Percentiles rank a stretch among this genome's conserved stretches.
Conservation (phyloP, 2,113 vertebrate species). For the Tretioscincus oriximinensis region DNA sequence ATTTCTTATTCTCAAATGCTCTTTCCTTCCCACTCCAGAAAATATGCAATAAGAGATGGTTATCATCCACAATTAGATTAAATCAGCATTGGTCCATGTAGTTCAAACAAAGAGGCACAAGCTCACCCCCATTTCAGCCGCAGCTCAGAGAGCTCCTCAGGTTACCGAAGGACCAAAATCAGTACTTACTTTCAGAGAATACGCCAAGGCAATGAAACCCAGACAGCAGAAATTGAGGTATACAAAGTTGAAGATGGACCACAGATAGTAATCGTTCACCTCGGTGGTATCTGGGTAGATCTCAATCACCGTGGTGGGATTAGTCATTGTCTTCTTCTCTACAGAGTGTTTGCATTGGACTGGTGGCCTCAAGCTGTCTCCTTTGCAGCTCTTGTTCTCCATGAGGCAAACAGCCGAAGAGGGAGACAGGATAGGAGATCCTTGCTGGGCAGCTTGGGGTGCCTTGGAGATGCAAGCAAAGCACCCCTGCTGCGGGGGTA, state of each 20-base stretch:
- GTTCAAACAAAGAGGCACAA: background rate
- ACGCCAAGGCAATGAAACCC: conserved; percentile 82
- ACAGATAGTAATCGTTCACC: conserved; percentile 82
- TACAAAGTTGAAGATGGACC: conserved; percentile 87
- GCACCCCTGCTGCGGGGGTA: conserved; percentile 66
- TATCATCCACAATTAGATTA: accelerated
- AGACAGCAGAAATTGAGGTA: conserved; percentile 87
- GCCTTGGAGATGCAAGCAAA: conserved; percentile 75
- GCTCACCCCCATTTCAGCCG: background rate
- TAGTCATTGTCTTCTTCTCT: conserved; percentile 77
- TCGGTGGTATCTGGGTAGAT: conserved; percentile 77
- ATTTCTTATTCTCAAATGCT: no score
- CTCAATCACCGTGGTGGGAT: conserved; percentile 74
- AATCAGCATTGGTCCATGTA: background rate
- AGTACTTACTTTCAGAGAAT: conserved; percentile 78
- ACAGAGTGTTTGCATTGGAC: conserved; percentile 73
- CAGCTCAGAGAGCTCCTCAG: accelerated
- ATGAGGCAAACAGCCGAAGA: conserved; percentile 73
- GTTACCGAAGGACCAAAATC: accelerated
- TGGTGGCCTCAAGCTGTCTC: conserved; percentile 66
- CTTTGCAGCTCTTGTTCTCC: conserved; percentile 77
- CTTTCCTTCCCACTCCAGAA: background rate
- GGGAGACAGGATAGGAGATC: conserved; percentile 55
- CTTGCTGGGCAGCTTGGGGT: conserved; percentile 59
- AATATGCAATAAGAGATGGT: background rate